A percentile compares a stretch with the other conserved stretches of the same genome.
These are phyloP conservation scores for Pilophorus perplexus DNA, from an alignment of 2,888 invertebrate species.

Conservation along the genomic window DNA sequence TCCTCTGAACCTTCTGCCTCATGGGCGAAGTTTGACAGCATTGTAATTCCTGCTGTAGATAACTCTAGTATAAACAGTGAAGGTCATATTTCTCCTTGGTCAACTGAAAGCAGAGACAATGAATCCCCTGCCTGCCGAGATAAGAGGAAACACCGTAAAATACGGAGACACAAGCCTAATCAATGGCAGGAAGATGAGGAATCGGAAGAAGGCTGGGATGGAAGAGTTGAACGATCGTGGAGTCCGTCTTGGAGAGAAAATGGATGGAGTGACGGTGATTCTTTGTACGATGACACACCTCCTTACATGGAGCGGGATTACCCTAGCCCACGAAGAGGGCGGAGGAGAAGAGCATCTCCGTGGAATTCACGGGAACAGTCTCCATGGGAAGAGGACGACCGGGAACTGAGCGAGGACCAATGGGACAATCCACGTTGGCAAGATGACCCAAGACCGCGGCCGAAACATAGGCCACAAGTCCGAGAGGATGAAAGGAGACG, in stretches of 20 bases:
- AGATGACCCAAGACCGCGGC: conserved; percentile 55
- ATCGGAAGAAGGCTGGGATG: conserved; percentile 51
- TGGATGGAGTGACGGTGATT: conserved; percentile 51
- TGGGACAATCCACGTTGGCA: conserved; percentile 48
- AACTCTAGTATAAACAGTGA: conserved; percentile 46
- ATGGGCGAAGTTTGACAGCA: conserved; percentile 61
- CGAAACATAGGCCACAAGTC: conserved; percentile 57
- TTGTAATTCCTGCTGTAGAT: conserved; percentile 35
- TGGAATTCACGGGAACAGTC: conserved; percentile 70
- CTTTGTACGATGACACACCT: conserved; percentile 50
- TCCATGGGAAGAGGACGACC: conserved; percentile 73
- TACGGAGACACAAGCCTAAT: conserved; percentile 46
- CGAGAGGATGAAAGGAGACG: conserved; percentile 55
- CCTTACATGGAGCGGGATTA: conserved; percentile 48
- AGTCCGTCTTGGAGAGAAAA: conserved; percentile 50
- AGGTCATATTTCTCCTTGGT: conserved; percentile 48
- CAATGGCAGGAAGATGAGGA: conserved; percentile 51
- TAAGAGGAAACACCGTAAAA: conserved; percentile 50
- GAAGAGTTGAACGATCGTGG: conserved; percentile 48
- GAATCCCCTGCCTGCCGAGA: conserved; percentile 47
- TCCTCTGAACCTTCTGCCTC: conserved; percentile 37
- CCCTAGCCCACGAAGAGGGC: conserved; percentile 47
- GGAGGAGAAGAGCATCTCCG: conserved; percentile 51
- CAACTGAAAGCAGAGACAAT: conserved; percentile 48
- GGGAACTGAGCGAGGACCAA: conserved; percentile 51